Evolutionary conservation across 2,797 vertebrate genomes (phyloP), one percentile per base, ranked within the genome.

Genomic region (Acanthis flammea): DNA sequence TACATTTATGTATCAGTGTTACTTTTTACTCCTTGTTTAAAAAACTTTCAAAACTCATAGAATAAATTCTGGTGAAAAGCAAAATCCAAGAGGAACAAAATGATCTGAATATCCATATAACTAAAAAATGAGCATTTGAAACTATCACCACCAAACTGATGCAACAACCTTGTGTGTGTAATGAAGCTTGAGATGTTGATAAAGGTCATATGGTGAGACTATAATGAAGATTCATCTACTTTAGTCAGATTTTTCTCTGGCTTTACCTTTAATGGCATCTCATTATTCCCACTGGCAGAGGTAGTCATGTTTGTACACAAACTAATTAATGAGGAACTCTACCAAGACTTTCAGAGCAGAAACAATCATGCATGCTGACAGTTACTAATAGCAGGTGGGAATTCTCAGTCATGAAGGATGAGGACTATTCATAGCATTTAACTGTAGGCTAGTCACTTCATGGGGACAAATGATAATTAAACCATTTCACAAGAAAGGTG

Each of bases 281-380:
- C 89, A 94, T 91, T 94, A 94, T 85, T 96, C 85, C 92, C 82
- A 74, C 72, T 74, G 76, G 93, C 85, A 88, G 45, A 94, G 82
- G 72, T 90, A 96, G 94, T 94, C 91, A 80, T 96, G 85, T 96
- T 96, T 95, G 93, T 96, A 95, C 91, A 95, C 94, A 92, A 95
- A 63, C 85, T 94, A 96, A 96, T 96, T 96, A 95, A 92, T 58
- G 87, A 94, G 91, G 89, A 96, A 88, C 85, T 96, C 96, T 86
- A 94, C 92, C 89, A 92, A 88, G 91, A 96, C 72, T 96, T 95
- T 83, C 68, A 86, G 75, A 80, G 47, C 96, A 94, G 85, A 80
- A 92, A 94, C 85, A 92, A 86, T 95, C 95, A 95, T 84, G 85
- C 65, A n/a, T 78, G 79, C 79, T 96, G 96, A 94, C 96, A 96